These are phyloP conservation scores for Poecilia latipinna DNA, from an alignment of 2,113 vertebrate genomes.

Conservation along the genomic window DNA sequence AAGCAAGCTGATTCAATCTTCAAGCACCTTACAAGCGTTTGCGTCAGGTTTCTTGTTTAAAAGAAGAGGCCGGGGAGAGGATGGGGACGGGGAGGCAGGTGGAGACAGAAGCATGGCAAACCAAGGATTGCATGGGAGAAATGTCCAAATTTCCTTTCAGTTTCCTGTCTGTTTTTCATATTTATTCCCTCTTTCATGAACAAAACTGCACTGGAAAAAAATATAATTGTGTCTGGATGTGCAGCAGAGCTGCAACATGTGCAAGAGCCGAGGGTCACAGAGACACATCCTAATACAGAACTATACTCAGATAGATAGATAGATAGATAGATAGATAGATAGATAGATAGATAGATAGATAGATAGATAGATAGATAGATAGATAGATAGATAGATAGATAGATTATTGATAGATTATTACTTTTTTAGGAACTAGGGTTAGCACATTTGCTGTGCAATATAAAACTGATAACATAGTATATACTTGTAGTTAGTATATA, in stretches of 20 bases:
- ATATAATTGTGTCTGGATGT: constrained; percentile 99
- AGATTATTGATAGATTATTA: no score
- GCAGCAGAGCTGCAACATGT: constrained; percentile 87
- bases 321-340: background rate
- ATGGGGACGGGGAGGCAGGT: constrained; percentile 34
- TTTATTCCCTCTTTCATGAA: constrained; percentile 78
- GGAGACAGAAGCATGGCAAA: constrained; percentile 22
- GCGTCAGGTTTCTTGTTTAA: constrained; percentile 83
- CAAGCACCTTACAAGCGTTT: constrained; percentile 82
- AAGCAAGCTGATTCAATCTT: constrained; percentile 82
- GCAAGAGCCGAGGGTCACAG: constrained; percentile 94
- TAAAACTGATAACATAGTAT: constrained; percentile 95
- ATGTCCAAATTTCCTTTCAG: constrained; percentile 70
- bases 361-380: no score
- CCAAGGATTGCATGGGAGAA: constrained; percentile 24
- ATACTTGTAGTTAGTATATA: constrained; percentile 85
- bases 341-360: background rate
- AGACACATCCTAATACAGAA: constrained; percentile 97
- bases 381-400: no score
- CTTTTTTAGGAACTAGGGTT: no score
- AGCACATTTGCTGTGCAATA: no score
- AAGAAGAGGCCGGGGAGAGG: constrained; percentile 71
- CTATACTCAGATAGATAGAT: constrained; percentile 14
- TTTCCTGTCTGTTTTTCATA: constrained; percentile 61
- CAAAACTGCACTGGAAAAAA: constrained; percentile 93